phyloP scores from a whole-genome alignment of 2,797 vertebrate genomes.

The Glyptemys insculpta region DNA sequence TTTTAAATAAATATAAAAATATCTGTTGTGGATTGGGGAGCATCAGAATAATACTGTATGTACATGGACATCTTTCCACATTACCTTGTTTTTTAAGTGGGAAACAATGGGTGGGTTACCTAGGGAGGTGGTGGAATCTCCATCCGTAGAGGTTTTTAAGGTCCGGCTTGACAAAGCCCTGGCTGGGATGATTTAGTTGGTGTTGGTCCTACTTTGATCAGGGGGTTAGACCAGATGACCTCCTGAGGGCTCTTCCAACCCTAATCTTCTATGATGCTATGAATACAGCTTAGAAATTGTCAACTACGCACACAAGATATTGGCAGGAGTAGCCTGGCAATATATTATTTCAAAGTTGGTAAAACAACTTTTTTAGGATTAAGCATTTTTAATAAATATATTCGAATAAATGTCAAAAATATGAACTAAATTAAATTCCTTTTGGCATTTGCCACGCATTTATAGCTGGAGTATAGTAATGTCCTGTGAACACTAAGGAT shows the following conservation, averaged over 20 bases:
- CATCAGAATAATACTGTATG: background rate
- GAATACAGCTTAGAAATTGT: background rate
- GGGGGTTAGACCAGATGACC: too few relatives aligned
- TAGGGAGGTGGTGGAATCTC: too few relatives aligned
- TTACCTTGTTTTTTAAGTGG: slow-evolving; percentile 32
- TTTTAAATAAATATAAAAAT: background rate
- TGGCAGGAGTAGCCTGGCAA: slow-evolving; percentile 40
- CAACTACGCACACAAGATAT: background rate
- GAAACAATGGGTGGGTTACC: too few relatives aligned
- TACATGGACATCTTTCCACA: background rate
- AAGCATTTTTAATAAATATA: background rate
- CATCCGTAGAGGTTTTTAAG: too few relatives aligned
- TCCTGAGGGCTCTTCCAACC: too few relatives aligned
- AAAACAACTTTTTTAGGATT: background rate
- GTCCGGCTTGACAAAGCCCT: too few relatives aligned
- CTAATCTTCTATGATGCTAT: too few relatives aligned
- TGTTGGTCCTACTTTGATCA: background rate
- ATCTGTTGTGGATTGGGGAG: background rate
- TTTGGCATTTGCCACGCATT: background rate
- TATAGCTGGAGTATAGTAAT: background rate
- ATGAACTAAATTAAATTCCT: background rate
- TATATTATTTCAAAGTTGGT: slow-evolving; percentile 3
- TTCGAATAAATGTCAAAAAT: slow-evolving; percentile 13
- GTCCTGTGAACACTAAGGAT: background rate
- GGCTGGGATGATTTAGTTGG: too few relatives aligned